Conservation (phyloP, 37 sponge, comb jelly and placozoan genomes). For the Dysidea cf. avara region DNA sequence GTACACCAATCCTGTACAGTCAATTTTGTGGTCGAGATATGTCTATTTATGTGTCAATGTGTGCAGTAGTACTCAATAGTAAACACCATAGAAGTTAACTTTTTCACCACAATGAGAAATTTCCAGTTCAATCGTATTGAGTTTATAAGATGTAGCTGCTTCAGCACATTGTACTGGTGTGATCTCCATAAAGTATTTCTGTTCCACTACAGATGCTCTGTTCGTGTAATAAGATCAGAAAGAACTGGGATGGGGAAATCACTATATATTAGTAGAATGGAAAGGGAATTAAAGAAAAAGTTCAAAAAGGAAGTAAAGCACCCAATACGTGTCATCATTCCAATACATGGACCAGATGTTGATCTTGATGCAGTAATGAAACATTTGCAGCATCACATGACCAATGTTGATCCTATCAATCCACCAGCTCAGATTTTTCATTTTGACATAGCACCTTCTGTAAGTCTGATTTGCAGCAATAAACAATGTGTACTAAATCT, state of each 20-base stretch:
- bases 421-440: slow-evolving; percentile 30
- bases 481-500: background rate
- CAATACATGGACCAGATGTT: slow-evolving; percentile 67
- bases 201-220: slow-evolving; percentile 1
- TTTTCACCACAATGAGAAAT: no score
- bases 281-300: slow-evolving; percentile 14
- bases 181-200: no score
- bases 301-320: background rate
- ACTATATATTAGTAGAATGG: slow-evolving; percentile 45
- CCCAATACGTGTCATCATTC: slow-evolving; percentile 27
- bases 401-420: background rate
- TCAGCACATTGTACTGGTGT: no score
- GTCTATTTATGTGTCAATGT: no score
- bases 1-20: no score
- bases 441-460: slow-evolving; percentile 63
- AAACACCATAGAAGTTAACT: no score
- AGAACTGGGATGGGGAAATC: slow-evolving; percentile 84
- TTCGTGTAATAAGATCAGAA: slow-evolving; percentile 34
- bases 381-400: slow-evolving; percentile 3
- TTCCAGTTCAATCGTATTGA: no score
- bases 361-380: slow-evolving; percentile 48
- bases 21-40: no score
- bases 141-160: no score
- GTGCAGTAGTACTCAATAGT: no score
- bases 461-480: background rate